Evolutionary conservation across 2,888 invertebrate species (phyloP), one percentile per base, ranked within the genome.

Genomic region (Argynnis bischoffii): DNA sequence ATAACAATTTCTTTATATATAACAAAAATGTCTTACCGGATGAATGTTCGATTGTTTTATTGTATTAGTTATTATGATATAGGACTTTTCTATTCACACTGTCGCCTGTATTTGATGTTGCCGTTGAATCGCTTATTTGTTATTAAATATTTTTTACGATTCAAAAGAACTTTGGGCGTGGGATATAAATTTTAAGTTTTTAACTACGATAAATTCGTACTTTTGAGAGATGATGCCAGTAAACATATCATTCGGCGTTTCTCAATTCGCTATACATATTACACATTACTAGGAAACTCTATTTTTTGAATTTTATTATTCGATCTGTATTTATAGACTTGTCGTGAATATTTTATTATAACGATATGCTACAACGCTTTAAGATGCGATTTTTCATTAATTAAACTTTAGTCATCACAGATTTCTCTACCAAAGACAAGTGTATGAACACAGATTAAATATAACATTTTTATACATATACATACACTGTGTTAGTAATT

Each of bases 231-330:
- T 88, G 87, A 87, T 89, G 92, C 92, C 92, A 82, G 85, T 87
- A 90, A 92, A 92, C 92, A 92, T 92, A 92, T 92, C 81, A 81
- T 86, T 91, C 88, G 92, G 92, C 92, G 79, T 80, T 90, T 91
- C 90, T 91, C 91, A 87, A 81, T 84, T 85, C 77, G 75, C 72
- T 76, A 77, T 76, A 77, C 75, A 75, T 72, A 74, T 74, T 78
- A 78, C 72, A 76, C 8, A 72, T 74, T 76, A 73, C 75, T 77
- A 78, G 68, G 69, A 71, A 69, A 67, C 67, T 69, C 63, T 60
- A 69, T 69, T 70, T 66, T 71, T 69, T 67, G 63, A 69, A 67
- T 69, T 69, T 64, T 60, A 35, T 18, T 35, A 60, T 66, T 64
- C 69, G 68, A 71, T 72, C 75, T 74, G 76, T 72, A 74, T 75